Evolutionary conservation across 1,140 invertebrate species (phyloP), one percentile per base, ranked within the genome.

Genomic region (Gryllus bimaculatus): DNA sequence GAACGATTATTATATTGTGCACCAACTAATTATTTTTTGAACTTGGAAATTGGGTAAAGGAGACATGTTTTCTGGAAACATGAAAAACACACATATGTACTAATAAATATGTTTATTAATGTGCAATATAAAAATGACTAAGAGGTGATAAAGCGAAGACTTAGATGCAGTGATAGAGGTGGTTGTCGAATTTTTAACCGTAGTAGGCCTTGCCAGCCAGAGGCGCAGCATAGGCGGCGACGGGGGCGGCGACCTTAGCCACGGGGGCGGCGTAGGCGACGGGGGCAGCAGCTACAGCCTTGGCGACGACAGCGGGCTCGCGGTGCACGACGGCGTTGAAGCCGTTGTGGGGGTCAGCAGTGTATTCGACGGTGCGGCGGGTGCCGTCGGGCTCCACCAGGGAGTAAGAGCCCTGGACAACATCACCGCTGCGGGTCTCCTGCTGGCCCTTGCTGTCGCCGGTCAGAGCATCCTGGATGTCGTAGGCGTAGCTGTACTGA

Each of bases 351-450:
- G 86, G 84, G 48, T 83, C 81, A 73, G 87, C 85, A 39, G 85
- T 83, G 47, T 78, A 78, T 8, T 49, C 77, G 66, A 73, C 74
- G 81, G 74, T 84, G 84, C 13, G 86, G 66, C 8, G 85, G 83
- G 73, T 81, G 81, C 77, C 82, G 83, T 21, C 74, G 74, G 74
- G 74, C 74, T 75, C 74, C 74, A 75, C 74, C 13, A 75, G 74
- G 20, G 87, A 81, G 89, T 82, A 89, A 21, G 26, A 74, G 48
- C 81, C 81, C 39, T 80, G 78, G 73, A 82, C 81, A 26, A 79
- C 75, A 66, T 82, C 81, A 54, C 81, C 81, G 15, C 81, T 21
- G 21, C 80, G 77, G 15, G 54, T 80, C 76, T 82, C 81, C 39
- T 82, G 78, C 47, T 81, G 79, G 47, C 76, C 75, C 81, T 83